Conservation (phyloP, 2,888 invertebrate genomes). For the Apotomis betuletana region DNA sequence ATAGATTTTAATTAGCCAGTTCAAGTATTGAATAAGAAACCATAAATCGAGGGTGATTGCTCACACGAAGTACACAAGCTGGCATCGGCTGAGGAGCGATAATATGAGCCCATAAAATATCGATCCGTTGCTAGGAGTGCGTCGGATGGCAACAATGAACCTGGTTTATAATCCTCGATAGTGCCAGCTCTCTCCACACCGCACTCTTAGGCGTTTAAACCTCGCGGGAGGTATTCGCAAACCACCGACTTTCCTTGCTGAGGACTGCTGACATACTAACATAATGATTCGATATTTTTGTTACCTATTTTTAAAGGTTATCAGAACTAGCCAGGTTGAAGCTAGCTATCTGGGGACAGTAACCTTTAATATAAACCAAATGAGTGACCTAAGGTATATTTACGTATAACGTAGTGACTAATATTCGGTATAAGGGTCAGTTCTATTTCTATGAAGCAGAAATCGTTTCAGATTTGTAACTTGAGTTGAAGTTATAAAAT, state of each 20-base stretch:
- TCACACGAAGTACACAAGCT: slow-evolving; percentile 25
- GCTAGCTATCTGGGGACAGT: slow-evolving; percentile 19
- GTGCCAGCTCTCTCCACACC: slow-evolving; percentile 49
- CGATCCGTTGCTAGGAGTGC: slow-evolving; percentile 66
- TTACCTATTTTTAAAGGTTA: slow-evolving; percentile 22
- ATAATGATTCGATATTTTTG: slow-evolving; percentile 14
- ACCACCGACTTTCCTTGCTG: slow-evolving; percentile 3
- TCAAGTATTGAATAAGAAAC: slow-evolving; percentile 1
- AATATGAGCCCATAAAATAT: slow-evolving; percentile 55
- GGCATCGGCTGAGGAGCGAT: slow-evolving; percentile 44
- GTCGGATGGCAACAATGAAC: slow-evolving; percentile 58
- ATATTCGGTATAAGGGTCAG: slow-evolving; percentile 8
- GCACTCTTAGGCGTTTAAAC: slow-evolving; percentile 44
- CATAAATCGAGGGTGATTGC: slow-evolving; percentile 27
- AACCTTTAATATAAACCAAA: slow-evolving; percentile 4
- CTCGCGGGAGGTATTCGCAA: slow-evolving; percentile 47
- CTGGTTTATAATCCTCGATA: slow-evolving; percentile 70
- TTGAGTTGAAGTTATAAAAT: slow-evolving; percentile 18
- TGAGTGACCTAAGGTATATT: too few relatives aligned
- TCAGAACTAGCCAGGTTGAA: slow-evolving; percentile 23
- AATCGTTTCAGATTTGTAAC: slow-evolving; percentile 24
- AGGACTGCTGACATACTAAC: not conserved
- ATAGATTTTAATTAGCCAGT: not conserved
- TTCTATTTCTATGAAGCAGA: not conserved
- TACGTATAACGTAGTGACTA: slow-evolving; percentile 3